Evolutionary conservation across 2,888 invertebrate species (phyloP).

Genomic region (Drosophila kambysellisi): DNA sequence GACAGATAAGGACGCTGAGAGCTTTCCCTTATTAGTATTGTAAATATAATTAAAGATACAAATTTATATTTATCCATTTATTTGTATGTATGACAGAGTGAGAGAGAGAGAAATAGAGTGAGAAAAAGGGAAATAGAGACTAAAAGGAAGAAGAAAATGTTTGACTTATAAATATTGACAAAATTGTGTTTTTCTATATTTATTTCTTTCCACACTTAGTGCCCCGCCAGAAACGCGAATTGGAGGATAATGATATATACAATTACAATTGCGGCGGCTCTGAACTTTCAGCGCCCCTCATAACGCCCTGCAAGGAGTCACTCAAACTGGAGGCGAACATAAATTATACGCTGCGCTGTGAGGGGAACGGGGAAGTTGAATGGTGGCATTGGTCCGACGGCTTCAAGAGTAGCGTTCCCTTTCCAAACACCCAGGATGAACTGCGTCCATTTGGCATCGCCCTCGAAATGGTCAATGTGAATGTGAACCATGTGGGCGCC

Average conservation of each 20-base stretch:
- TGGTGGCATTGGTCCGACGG: slow-evolving; percentile 80
- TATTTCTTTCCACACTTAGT: slow-evolving; percentile 48
- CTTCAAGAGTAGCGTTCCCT: neutral
- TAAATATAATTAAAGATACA: no score
- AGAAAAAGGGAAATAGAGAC: neutral
- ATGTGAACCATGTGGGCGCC: slow-evolving; percentile 86
- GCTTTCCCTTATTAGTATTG: no score
- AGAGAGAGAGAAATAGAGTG: neutral
- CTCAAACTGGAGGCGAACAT: slow-evolving; percentile 79
- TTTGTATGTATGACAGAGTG: neutral
- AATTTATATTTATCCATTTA: neutral
- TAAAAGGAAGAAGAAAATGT: neutral
- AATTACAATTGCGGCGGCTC: slow-evolving; percentile 74
- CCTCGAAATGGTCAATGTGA: slow-evolving; percentile 86
- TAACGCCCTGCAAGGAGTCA: slow-evolving; percentile 82
- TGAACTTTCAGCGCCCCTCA: slow-evolving; percentile 82
- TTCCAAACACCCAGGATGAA: slow-evolving; percentile 58
- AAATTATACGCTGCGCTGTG: slow-evolving; percentile 85
- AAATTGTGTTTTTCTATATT: neutral
- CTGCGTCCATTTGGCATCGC: slow-evolving; percentile 84
- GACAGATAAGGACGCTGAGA: no score
- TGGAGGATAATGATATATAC: slow-evolving; percentile 54
- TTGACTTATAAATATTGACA: neutral
- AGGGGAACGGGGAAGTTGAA: slow-evolving; percentile 84
- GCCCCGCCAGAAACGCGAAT: slow-evolving; percentile 64